Evolutionary conservation across 2,113 vertebrate species (phyloP).

Genomic region (Pangasianodon hypophthalmus): DNA sequence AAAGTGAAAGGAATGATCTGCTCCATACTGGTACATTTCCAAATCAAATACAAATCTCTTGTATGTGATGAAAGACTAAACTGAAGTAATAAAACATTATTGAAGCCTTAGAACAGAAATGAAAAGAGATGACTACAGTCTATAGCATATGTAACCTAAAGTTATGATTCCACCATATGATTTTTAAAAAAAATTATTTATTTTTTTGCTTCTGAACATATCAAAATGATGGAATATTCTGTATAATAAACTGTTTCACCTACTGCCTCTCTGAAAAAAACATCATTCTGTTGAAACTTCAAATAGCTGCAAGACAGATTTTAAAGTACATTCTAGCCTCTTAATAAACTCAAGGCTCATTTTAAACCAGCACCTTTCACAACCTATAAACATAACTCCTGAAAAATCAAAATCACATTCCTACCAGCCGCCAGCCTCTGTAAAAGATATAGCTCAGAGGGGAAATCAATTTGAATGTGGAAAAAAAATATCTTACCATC

Average conservation of each 20-base stretch:
- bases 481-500: slow-evolving; percentile 77
- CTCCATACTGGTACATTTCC: neutral
- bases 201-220: neutral
- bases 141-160: neutral
- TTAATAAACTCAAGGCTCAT: neutral
- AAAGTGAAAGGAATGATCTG: neutral
- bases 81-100: neutral
- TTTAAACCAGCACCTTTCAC: neutral
- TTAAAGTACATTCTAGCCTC: neutral
- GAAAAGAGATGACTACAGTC: slow-evolving; percentile 7
- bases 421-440: neutral
- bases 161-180: neutral
- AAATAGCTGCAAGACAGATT: neutral
- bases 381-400: slow-evolving; percentile 4
- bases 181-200: neutral
- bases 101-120: neutral
- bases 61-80: neutral
- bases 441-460: neutral
- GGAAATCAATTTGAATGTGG: neutral
- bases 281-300: neutral
- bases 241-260: neutral
- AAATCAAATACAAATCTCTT: neutral
- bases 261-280: neutral
- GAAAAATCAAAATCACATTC: slow-evolving; percentile 1
- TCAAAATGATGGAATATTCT: neutral